These are phyloP conservation scores for Strigamia maritima DNA, from an alignment of 2,888 invertebrate species.

Conservation along the genomic window DNA sequence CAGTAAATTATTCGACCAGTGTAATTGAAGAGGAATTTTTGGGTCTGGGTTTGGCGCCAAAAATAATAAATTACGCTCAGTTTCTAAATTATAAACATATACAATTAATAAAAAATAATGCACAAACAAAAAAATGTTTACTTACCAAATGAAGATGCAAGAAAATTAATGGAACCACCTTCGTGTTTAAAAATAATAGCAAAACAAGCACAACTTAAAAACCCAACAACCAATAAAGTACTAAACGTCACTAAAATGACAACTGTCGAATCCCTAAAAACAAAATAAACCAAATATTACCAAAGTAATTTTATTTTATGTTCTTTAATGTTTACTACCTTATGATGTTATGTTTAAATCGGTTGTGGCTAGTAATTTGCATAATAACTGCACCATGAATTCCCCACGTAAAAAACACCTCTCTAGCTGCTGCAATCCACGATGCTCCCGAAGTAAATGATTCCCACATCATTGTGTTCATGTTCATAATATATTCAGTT, in stretches of 20 bases:
- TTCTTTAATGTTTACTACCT: slow-evolving; percentile 41
- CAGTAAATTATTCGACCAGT: slow-evolving; percentile 40
- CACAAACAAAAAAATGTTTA: slow-evolving; percentile 44
- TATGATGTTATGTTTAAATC: slow-evolving; percentile 45
- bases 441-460: slow-evolving; percentile 77
- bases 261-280: slow-evolving; percentile 61
- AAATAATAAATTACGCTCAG: slow-evolving; percentile 30
- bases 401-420: slow-evolving; percentile 85
- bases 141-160: slow-evolving; percentile 83
- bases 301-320: no score
- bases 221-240: slow-evolving; percentile 69
- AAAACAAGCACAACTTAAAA: slow-evolving; percentile 77
- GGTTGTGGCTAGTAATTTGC: slow-evolving; percentile 57
- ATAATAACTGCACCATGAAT: slow-evolving; percentile 74
- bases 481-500: slow-evolving; percentile 44
- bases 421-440: slow-evolving; percentile 85
- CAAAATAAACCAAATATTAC: neutral
- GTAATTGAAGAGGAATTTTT: neutral
- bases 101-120: no score
- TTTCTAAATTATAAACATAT: slow-evolving; percentile 37
- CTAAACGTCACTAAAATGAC: slow-evolving; percentile 70
- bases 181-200: slow-evolving; percentile 69
- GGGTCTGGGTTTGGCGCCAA: slow-evolving; percentile 37
- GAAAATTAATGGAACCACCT: slow-evolving; percentile 55
- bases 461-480: slow-evolving; percentile 54